phyloP scores from a whole-genome alignment of 2,888 invertebrate species.

The Pterostichus niger region DNA sequence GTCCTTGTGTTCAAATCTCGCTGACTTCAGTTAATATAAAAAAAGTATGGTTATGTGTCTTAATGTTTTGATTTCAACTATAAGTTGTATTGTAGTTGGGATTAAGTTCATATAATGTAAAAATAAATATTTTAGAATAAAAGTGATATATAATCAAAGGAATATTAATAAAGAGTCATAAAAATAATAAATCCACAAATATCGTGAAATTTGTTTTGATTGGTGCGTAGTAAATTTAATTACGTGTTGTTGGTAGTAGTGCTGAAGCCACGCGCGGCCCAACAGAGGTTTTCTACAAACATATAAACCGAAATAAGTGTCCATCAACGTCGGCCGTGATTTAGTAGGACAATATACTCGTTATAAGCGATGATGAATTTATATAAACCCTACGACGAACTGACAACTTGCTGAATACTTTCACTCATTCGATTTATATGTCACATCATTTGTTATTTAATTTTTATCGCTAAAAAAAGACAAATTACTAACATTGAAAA shows the following conservation, averaged over 20 bases:
- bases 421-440: constrained; percentile 16
- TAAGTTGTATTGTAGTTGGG: too few relatives aligned
- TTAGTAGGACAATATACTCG: constrained; percentile 62
- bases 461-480: constrained; percentile 36
- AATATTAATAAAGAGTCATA: too few relatives aligned
- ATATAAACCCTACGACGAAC: constrained; percentile 56
- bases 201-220: constrained; percentile 31
- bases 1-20: too few relatives aligned
- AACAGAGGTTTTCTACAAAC: constrained; percentile 60
- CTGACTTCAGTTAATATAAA: too few relatives aligned
- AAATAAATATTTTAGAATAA: too few relatives aligned
- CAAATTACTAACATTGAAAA: constrained; percentile 36
- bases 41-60: too few relatives aligned
- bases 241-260: constrained; percentile 17
- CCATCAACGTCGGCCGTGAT: constrained; percentile 64
- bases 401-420: constrained; percentile 47
- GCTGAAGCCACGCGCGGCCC: background rate
- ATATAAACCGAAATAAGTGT: constrained; percentile 67
- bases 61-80: too few relatives aligned
- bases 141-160: background rate
- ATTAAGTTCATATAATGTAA: too few relatives aligned
- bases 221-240: constrained; percentile 25
- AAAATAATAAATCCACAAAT: background rate
- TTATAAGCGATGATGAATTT: constrained; percentile 64
- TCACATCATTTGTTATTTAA: constrained; percentile 20